A percentile compares a stretch with the other conserved stretches of the same genome.
Conservation (phyloP, 2,113 vertebrate genomes). For the Ciconia maguari region DNA sequence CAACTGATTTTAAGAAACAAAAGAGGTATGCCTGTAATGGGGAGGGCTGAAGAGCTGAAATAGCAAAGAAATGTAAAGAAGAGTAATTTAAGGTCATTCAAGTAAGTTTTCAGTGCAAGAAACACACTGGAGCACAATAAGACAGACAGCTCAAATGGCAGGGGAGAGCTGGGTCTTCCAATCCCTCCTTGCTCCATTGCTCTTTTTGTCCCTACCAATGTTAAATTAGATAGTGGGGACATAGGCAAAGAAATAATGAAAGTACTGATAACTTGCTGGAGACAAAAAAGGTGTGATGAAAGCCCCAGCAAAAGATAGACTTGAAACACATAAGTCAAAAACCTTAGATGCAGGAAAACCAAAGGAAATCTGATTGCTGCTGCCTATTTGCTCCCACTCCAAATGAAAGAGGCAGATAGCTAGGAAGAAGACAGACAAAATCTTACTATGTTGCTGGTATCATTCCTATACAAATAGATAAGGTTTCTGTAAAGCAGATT, state of each 20-base stretch:
- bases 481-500: neutral
- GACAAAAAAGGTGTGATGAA: neutral
- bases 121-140: neutral
- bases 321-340: neutral
- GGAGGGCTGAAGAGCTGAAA: neutral
- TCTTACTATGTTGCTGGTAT: neutral
- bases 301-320: neutral
- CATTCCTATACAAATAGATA: neutral
- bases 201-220: neutral
- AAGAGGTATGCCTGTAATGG: neutral
- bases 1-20: neutral
- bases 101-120: neutral
- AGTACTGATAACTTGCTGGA: neutral
- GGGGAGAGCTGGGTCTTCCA: neutral
- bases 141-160: neutral
- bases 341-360: neutral
- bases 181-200: neutral
- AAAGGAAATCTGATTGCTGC: neutral
- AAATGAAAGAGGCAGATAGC: neutral
- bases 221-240: neutral
- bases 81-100: neutral
- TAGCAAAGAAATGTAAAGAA: neutral
- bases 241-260: neutral
- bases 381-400: neutral
- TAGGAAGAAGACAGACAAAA: conserved; percentile 22